Conservation (phyloP, 2,797 vertebrate species). For the Sorex maritimensis region DNA sequence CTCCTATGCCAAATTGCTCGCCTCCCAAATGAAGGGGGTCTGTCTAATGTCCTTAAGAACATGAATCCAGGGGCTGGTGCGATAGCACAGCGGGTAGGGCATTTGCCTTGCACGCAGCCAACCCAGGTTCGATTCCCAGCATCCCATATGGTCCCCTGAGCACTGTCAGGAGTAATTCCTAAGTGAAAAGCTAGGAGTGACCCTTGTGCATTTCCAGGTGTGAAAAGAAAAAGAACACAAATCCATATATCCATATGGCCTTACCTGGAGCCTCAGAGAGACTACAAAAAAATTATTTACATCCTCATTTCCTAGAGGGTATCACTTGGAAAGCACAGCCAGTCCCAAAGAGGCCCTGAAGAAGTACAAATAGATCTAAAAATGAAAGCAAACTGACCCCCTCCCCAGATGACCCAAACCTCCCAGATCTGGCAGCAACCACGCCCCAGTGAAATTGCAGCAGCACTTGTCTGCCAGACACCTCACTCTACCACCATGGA, state of each 20-base stretch:
- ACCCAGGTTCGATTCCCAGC: too few species aligned
- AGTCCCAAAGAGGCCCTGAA: constrained; percentile 10
- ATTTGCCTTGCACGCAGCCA: too few species aligned
- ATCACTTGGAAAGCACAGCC: constrained; percentile 53
- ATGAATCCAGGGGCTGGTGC: constrained; percentile 27
- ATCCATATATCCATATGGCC: neutral
- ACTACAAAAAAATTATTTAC: constrained; percentile 57
- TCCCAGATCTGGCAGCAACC: constrained; percentile 19
- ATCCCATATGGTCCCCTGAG: too few species aligned
- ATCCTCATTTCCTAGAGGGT: constrained; percentile 50
- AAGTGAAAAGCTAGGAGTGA: too few species aligned
- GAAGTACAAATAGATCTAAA: neutral
- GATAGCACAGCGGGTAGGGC: too few species aligned
- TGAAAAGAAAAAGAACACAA: constrained; percentile 31
- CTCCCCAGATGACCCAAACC: neutral
- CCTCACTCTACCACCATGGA: constrained; percentile 22
- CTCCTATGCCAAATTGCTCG: constrained; percentile 40
- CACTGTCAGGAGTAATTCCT: too few species aligned
- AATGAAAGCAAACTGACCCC: constrained; percentile 47
- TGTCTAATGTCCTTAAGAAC: constrained; percentile 56
- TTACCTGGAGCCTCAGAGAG: constrained; percentile 64
- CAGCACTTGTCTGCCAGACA: constrained; percentile 26
- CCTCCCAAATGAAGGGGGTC: neutral
- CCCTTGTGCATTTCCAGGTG: too few species aligned
- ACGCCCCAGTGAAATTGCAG: constrained; percentile 44